Evolutionary conservation across 2,888 invertebrate genomes (phyloP), one percentile per base, ranked within the genome.

Genomic region (Choristoneura rosaceana): DNA sequence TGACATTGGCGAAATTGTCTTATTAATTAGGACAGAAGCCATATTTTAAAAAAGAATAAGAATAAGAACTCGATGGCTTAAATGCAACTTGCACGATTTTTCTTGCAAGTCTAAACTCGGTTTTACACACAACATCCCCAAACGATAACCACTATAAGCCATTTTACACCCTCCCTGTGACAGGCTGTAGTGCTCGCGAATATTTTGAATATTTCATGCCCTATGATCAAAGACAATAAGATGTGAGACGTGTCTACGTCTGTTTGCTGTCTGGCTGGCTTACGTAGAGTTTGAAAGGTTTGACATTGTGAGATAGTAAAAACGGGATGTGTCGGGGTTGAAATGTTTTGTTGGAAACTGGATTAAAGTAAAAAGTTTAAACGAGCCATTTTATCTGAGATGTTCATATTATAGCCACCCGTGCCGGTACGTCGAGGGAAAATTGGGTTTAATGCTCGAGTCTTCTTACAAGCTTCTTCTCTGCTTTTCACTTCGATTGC

Each of bases 211-310:
- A 76, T 78, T 79, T 76, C 79, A 80, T 61, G 73, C 75, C 73
- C 75, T 76, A 74, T 76, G 80, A 80, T 80, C 80, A 80, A 80
- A 80, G 80, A 80, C 80, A 78, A 77, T 78, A 73, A 75, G 74
- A 58, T 70, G 76, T 77, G 76, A 75, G 71, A 38, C 58, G 60
- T 4, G 58, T 34, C 10, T 17, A 12, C 25, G 52, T 52, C 52
- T 15, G 15, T 52, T 47, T 47, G 47, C n/a, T 47, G 47, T 47
- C 52, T 52, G 52, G 8, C 52, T 15, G 52, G 52, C 52, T 52
- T 52, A 17, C 41, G 38, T 43, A 43, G 43, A 25, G 17, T 41
- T 41, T 41, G 60, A n/a, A 60, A 60, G 12, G 12, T 3, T 12
- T 52, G 52, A 52, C 52, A 52, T 15, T 52, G 15, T 52, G 17